Evolutionary conservation across 2,113 vertebrate species (phyloP), one percentile per base, ranked within the genome.

Genomic region (Chlamydotis undulata): DNA sequence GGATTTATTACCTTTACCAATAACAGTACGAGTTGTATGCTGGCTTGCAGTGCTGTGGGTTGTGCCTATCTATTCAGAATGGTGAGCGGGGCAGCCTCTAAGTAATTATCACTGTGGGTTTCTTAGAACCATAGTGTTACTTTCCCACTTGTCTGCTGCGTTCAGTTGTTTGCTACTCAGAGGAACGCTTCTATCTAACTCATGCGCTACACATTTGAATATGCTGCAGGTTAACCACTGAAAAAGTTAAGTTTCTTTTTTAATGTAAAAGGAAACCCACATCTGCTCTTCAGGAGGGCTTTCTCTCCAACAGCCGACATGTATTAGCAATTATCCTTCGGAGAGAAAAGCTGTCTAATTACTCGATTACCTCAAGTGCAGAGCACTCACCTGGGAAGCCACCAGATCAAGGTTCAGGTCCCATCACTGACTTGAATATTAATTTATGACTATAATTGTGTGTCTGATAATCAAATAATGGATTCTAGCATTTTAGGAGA

Each of bases 331-430:
- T 96, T 97, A 96, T 94, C 81, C 95, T 96, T 96, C 76, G 78
- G 94, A 94, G 96, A 56, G 60, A 86, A 93, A 89, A 96, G 65
- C 81, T 94, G 75, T 95, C 95, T 97, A 97, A 97, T 97, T 96
- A 97, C 95, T 96, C 94, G 84, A 76, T 96, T 97, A 97, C 95
- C 81, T 97, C 92, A 83, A 89, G 92, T 75, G 78, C 84, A 86
- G 81, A 95, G 81, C 83, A 78, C 93, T 96, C 96, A 96, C 94
- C 93, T 97, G 96, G 94, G 95, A 96, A 97, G 83, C 75, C 87
- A 74, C 49, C 56, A 97, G 95, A 95, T 93, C 95, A 96, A 97
- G 92, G 95, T 97, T 96, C 97, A 96, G 87, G 95, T 96, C 95
- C 95, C 95, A 94, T 94, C 81, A 70, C 94, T 78, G 89, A 93